These are phyloP conservation scores for Polyommatus icarus DNA, from an alignment of 2,888 invertebrate species.

Conservation along the genomic window DNA sequence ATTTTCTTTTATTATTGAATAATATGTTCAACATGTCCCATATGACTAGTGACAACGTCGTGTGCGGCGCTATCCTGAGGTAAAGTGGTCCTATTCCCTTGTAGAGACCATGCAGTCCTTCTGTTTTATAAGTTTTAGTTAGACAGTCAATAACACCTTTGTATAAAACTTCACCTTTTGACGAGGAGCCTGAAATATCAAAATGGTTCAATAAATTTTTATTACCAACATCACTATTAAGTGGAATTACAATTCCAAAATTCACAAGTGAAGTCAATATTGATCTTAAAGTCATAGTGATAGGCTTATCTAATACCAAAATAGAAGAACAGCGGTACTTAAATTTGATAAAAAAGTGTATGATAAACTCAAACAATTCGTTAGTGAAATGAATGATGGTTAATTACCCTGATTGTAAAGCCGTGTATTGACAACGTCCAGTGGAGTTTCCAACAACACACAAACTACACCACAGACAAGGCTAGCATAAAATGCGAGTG, in stretches of 20 bases:
- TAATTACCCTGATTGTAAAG: conserved; percentile 91
- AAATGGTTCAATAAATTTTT: background rate
- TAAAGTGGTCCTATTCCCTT: conserved; percentile 89
- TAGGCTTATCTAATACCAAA: background rate
- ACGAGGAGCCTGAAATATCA: conserved; percentile 77
- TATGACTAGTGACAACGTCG: conserved; percentile 87
- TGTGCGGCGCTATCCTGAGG: conserved; percentile 89
- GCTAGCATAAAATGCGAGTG: conserved; percentile 86
- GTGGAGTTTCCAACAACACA: conserved; percentile 89
- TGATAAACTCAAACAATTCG: background rate
- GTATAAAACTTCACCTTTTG: conserved; percentile 84
- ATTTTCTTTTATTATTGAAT: conserved; percentile 57
- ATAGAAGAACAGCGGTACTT: background rate
- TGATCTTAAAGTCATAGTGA: background rate
- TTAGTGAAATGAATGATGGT: conserved; percentile 11
- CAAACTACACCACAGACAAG: conserved; percentile 88
- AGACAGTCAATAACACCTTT: conserved; percentile 88
- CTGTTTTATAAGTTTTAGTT: conserved; percentile 85
- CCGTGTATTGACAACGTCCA: conserved; percentile 92
- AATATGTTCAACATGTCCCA: conserved; percentile 82
- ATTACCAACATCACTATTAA: too few species aligned
- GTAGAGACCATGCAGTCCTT: conserved; percentile 89
- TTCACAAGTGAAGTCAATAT: background rate
- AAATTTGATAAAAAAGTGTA: background rate
- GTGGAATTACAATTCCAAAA: background rate